Evolutionary conservation across 1,140 invertebrate genomes (phyloP).

Genomic region (Zophobas atratus): DNA sequence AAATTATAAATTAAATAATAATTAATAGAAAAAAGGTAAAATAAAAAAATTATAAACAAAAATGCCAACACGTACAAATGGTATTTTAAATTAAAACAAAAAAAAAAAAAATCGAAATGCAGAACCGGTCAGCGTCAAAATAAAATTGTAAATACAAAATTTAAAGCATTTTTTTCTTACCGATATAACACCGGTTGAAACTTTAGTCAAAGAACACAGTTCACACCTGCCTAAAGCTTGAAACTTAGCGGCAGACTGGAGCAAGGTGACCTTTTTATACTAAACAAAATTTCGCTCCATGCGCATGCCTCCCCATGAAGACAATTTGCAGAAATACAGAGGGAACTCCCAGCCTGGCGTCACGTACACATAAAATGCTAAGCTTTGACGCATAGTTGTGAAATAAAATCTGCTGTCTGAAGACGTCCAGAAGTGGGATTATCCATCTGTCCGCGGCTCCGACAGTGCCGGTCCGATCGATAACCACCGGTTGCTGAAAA

Average conservation of each 20-base stretch:
- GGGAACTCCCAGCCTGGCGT: constrained; percentile 9
- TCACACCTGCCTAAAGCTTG: constrained; percentile 10
- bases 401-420: too few relatives aligned
- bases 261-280: constrained; percentile 29
- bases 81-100: too few relatives aligned
- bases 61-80: too few relatives aligned
- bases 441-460: too few relatives aligned
- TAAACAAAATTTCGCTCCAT: neutral
- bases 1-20: too few relatives aligned
- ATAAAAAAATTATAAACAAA: too few relatives aligned
- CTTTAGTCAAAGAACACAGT: neutral
- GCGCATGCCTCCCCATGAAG: constrained; percentile 7
- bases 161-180: neutral
- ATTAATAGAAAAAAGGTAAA: too few relatives aligned
- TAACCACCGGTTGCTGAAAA: too few relatives aligned
- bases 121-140: neutral
- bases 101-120: neutral
- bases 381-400: neutral
- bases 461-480: too few relatives aligned
- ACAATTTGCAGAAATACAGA: constrained; percentile 28
- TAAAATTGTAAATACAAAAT: too few relatives aligned
- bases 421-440: too few relatives aligned
- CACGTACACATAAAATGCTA: neutral
- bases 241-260: constrained; percentile 36
- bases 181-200: neutral